A percentile compares a stretch with the other conserved stretches of the same genome.
Evolutionary conservation across 2,797 vertebrate species (phyloP).

Genomic region (Harpagifer antarcticus): DNA sequence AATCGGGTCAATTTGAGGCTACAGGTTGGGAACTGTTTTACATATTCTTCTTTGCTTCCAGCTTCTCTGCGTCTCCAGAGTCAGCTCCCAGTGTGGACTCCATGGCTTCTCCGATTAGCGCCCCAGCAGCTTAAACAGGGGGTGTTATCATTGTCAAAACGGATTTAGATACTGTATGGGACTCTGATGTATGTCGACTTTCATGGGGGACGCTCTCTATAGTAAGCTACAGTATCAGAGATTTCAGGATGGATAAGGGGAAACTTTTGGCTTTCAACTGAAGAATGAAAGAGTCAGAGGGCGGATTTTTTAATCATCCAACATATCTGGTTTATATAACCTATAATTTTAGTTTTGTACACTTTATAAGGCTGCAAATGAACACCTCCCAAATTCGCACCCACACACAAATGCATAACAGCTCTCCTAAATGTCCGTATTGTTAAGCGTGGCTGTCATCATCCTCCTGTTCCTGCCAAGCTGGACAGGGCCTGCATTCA

Average conservation of each 20-base stretch:
- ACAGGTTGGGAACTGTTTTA: conserved; percentile 21
- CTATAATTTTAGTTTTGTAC: conserved; percentile 31
- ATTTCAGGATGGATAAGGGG: conserved; percentile 7
- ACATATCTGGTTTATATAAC: conserved; percentile 50
- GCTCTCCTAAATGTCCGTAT: conserved; percentile 61
- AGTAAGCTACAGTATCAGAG: conserved; percentile 10
- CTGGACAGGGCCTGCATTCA: conserved; percentile 74
- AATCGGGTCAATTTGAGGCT: conserved; percentile 18
- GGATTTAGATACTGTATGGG: conserved; percentile 43
- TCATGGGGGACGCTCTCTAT: conserved; percentile 21
- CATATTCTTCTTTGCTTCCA: conserved; percentile 35
- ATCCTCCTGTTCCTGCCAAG: conserved; percentile 55
- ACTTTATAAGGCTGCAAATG: conserved; percentile 54
- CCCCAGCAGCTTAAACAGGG: conserved; percentile 38
- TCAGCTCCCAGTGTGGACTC: conserved; percentile 50
- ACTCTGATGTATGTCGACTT: conserved; percentile 34
- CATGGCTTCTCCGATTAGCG: conserved; percentile 44
- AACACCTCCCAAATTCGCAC: conserved; percentile 54
- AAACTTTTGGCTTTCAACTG: background rate
- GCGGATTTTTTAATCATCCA: conserved; percentile 32
- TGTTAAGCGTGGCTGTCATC: conserved; percentile 61
- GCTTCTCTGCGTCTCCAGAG: conserved; percentile 41
- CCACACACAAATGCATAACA: conserved; percentile 46
- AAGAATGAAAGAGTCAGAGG: conserved; percentile 17
- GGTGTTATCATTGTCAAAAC: conserved; percentile 48